Evolutionary conservation across 2,888 invertebrate species (phyloP).

Genomic region (Erannis defoliaria): DNA sequence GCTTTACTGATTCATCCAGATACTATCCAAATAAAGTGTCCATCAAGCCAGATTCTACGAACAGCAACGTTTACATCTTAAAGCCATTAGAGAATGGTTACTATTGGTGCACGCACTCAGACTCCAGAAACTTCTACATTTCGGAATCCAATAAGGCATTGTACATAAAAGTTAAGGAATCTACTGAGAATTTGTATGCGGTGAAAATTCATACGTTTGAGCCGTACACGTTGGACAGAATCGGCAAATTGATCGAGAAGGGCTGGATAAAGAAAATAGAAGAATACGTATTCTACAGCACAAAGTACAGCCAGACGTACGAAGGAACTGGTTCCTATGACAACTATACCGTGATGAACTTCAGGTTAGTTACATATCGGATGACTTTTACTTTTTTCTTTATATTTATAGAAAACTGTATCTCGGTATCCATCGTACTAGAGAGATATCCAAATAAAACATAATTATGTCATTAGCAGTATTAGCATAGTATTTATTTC

Average conservation of each 20-base stretch:
- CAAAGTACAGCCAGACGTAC: conserved; percentile 60
- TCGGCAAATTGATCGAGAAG: conserved; percentile 45
- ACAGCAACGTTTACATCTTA: conserved; percentile 55
- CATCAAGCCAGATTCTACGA: conserved; percentile 48
- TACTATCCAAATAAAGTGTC: conserved; percentile 62
- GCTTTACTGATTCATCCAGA: conserved; percentile 73
- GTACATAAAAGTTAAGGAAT: conserved; percentile 65
- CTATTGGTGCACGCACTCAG: conserved; percentile 76
- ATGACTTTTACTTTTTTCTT: background rate
- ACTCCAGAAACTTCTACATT: conserved; percentile 60
- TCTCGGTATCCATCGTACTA: no score
- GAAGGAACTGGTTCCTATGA: conserved; percentile 45
- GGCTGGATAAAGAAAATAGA: conserved; percentile 65
- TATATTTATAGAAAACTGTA: no score
- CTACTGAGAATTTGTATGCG: conserved; percentile 62
- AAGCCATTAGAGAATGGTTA: conserved; percentile 69
- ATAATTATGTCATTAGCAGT: no score
- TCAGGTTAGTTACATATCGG: conserved; percentile 9
- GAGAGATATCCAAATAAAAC: no score
- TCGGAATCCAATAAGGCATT: conserved; percentile 69
- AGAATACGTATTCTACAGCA: conserved; percentile 69
- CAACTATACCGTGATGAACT: conserved; percentile 38
- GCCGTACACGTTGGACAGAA: conserved; percentile 47
- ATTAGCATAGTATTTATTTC: no score
- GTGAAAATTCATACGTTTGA: conserved; percentile 60